Conservation (phyloP, 2,113 vertebrate species). For the Bothrops jararaca region DNA sequence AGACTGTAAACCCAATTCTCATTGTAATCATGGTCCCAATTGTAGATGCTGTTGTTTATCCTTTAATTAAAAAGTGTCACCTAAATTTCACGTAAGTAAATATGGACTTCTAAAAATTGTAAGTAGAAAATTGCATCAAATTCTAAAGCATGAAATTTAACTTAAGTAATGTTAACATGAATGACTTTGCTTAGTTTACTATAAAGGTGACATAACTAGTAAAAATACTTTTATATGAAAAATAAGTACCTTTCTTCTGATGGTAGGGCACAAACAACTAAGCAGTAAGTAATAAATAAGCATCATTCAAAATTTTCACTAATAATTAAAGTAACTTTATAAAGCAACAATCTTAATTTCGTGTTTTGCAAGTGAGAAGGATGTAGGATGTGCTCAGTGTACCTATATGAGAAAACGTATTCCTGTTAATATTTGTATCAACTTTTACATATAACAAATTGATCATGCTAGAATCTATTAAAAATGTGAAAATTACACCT, state of each 20-base stretch:
- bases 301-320: neutral
- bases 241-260: neutral
- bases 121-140: neutral
- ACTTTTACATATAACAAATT: neutral
- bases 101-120: neutral
- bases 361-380: neutral
- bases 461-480: neutral
- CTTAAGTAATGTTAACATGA: neutral
- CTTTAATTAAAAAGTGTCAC: constrained; percentile 86
- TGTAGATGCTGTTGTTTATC: constrained; percentile 81
- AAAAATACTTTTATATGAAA: neutral
- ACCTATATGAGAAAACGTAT: neutral
- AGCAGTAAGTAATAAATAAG: neutral
- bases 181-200: neutral
- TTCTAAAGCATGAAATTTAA: neutral
- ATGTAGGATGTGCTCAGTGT: neutral
- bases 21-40: constrained; percentile 89
- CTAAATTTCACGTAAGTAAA: constrained; percentile 89
- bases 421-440: too few relatives aligned
- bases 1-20: constrained; percentile 91
- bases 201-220: neutral
- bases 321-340: neutral
- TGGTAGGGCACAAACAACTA: neutral
- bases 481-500: neutral
- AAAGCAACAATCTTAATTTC: neutral